Evolutionary conservation across 2,888 invertebrate genomes (phyloP), one percentile per base, ranked within the genome.

Genomic region (Amiota mariae): DNA sequence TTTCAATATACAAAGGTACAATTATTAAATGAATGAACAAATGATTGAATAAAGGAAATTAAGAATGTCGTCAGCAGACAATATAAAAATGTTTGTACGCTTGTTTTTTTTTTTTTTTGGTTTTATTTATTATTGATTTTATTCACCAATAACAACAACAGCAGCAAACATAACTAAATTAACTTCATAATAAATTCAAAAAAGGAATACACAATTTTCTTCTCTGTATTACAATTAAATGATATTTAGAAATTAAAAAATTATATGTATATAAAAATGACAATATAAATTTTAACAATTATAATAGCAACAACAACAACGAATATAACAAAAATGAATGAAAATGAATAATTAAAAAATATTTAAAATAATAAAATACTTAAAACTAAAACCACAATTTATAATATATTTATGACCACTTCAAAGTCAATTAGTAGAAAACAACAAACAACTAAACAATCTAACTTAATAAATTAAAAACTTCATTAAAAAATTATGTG

Each of bases 381-480:
- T n/a, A 71, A 64, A 12, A 51, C 46, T 24, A 72, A 51, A 70
- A 46, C 75, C 76, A 78, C 77, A 64, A 47, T 24, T 79, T 84
- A 81, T 85, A 73, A 83, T 82, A 78, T 84, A 78, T 85, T 77
- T 85, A 79, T 77, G 81, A 82, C 72, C 76, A 77, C 74, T 75
- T 71, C 72, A 75, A 77, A 78, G 78, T 78, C 78, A 77, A 78
- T 66, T 66, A 67, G 20, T 8, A 36, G 36, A 48, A 9, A 70
- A 72, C 68, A 70, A 74, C 73, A 51, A 51, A 54, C 66, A 8
- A 61, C 61, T 46, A 49, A n/a, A 47, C 47, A 59, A 24, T 24
- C 2, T 49, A 64, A 66, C 11, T 49, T 49, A 68, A 72, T 59
- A 36, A 49, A 57, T 12, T n/a, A 63, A 51, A 9, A 4, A 46